These are phyloP conservation scores for Dicrurus megarhynchus DNA, from an alignment of 2,113 vertebrate species.

Conservation along the genomic window DNA sequence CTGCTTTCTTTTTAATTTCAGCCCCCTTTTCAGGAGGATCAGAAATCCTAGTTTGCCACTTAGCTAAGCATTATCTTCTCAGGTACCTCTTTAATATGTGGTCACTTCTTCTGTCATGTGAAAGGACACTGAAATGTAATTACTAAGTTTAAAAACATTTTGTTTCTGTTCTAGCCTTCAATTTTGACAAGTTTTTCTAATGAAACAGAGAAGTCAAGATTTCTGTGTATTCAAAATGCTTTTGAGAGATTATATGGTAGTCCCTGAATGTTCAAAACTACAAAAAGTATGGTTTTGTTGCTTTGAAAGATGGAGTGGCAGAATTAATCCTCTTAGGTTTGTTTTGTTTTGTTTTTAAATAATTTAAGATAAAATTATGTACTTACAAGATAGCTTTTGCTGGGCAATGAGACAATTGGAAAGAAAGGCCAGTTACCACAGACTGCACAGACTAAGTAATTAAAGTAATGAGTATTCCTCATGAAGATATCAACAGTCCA, in stretches of 20 bases:
- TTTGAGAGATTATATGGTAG: neutral
- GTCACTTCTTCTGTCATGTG: neutral
- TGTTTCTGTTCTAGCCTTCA: neutral
- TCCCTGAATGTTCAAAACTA: neutral
- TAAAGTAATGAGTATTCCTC: neutral
- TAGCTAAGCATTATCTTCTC: neutral
- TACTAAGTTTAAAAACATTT: neutral
- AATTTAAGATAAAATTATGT: neutral
- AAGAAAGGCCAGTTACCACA: neutral
- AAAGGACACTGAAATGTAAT: neutral
- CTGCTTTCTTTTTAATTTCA: neutral
- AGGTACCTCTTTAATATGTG: neutral
- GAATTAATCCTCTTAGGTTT: neutral
- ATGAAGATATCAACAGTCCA: neutral
- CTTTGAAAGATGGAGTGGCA: neutral
- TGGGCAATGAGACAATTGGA: neutral
- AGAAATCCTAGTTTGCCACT: neutral
- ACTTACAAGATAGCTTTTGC: neutral
- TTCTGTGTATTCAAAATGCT: neutral
- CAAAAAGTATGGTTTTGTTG: neutral
- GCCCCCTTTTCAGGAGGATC: neutral
- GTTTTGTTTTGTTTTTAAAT: no score
- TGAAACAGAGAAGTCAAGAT: neutral
- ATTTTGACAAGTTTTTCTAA: neutral
- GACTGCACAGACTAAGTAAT: neutral